Base-by-base conservation (phyloP, 1,140 invertebrate species). In the Papilio aristodemus region DNA sequence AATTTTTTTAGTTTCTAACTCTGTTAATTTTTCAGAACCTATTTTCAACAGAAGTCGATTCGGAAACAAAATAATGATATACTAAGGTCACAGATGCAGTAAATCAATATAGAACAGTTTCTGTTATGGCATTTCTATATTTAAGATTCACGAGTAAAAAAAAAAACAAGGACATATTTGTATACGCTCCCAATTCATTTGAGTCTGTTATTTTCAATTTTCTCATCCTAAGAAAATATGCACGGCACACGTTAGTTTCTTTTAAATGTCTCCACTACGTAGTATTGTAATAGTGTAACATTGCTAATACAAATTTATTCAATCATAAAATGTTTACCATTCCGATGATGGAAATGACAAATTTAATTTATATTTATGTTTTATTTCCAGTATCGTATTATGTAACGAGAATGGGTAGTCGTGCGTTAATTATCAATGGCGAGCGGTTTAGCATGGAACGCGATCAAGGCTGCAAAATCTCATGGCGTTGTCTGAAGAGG, bases 401-500 rank as follows among this genome's bases (percentile, higher is more conserved):
- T 10, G 9, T 25, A 10, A 74, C 71, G 5, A 74, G 67, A 38
- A 57, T 58, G 2, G 79, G 79, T 1, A 41, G 66, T 13, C 46
- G 70, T 32, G 70, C 74, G 2, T 70, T 81, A 6, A 69, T 77
- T 8, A 62, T 77, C 4, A 59, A 75, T 32, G 72, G 77, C 0
- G 69, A 75, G 25, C 69, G 73, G 3, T 81, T 71, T 32, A 75
- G 79, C 59, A 70, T 69, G 50, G 75, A 80, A 25, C 66, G 71
- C 10, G 59, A 22, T 9, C 68, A 71, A 0, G 1, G n/a, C n/a
- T 14, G 0, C 6, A 77, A 71, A 17, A 63, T 72, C 3, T 69
- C 74, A 27, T 83, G 81, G 81, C 62, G 81, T 19, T 81, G 79
- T 59, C 46, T 43, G 4, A 75, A 73, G 54, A 70, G 73, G 17